Evolutionary conservation across 2,113 vertebrate genomes (phyloP).

Genomic region (Thamnaconus septentrionalis): DNA sequence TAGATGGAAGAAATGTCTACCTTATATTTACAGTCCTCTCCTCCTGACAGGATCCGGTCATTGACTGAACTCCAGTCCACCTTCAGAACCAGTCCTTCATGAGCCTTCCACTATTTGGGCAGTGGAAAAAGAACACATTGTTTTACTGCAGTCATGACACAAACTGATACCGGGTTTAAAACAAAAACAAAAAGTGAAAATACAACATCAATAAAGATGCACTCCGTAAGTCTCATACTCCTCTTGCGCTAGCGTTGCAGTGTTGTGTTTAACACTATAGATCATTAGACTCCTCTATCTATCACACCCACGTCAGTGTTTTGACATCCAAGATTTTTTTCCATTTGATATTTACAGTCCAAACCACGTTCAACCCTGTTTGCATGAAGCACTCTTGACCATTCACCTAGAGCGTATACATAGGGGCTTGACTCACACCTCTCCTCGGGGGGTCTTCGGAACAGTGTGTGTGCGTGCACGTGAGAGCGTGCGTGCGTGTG

Average conservation of each 20-base stretch:
- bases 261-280: no score
- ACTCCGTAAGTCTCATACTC: no score
- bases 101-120: constrained; percentile 90
- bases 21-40: constrained; percentile 98
- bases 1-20: constrained; percentile 57
- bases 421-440: not conserved
- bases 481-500: not conserved
- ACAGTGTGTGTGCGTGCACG: constrained; percentile 6
- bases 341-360: not conserved
- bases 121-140: constrained; percentile 15
- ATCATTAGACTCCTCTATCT: no score
- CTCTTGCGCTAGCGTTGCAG: no score
- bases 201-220: no score
- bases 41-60: constrained; percentile 91
- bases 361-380: not conserved
- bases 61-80: constrained; percentile 97
- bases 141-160: not conserved
- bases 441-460: constrained; percentile 10
- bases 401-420: not conserved
- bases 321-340: no score
- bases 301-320: no score
- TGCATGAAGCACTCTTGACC: not conserved
- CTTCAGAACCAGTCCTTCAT: constrained; percentile 92
- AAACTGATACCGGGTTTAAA: no score
- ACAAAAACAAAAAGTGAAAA: no score